Conservation (phyloP, 2,888 invertebrate genomes). For the Nomada ruficornis region DNA sequence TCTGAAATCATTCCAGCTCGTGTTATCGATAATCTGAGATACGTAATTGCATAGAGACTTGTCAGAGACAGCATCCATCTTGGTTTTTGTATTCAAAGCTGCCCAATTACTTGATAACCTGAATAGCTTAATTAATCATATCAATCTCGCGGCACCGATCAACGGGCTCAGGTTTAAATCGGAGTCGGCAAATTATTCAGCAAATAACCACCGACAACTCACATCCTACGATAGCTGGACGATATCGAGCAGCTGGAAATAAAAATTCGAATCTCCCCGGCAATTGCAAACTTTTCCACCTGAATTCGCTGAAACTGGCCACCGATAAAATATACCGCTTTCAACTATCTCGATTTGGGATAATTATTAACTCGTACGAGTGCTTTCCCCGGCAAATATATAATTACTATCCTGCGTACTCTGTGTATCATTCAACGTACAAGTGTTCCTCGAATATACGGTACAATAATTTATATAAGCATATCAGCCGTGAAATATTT, state of each 20-base stretch:
- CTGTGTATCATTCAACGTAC: too few species aligned
- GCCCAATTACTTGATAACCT: conserved; percentile 1
- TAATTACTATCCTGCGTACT: too few species aligned
- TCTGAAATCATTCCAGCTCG: not conserved
- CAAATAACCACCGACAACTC: not conserved
- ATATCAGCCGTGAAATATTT: too few species aligned
- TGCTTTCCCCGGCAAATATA: too few species aligned
- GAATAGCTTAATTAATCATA: conserved; percentile 8
- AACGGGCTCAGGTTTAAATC: too few species aligned
- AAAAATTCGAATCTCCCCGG: not conserved
- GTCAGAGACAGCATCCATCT: not conserved
- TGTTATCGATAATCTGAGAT: conserved; percentile 2
- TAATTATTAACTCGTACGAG: too few species aligned
- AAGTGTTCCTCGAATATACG: too few species aligned
- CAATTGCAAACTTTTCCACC: not conserved
- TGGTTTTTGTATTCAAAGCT: not conserved
- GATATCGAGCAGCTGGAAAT: not conserved
- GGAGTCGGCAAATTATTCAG: not conserved
- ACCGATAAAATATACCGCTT: not conserved
- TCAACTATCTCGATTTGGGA: too few species aligned
- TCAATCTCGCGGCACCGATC: not conserved
- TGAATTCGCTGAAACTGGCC: not conserved
- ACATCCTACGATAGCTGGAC: not conserved
- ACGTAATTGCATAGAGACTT: not conserved
- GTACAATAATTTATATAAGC: too few species aligned